Evolutionary conservation across 2,888 invertebrate genomes (phyloP).

Genomic region (Cynaeus angustus): DNA sequence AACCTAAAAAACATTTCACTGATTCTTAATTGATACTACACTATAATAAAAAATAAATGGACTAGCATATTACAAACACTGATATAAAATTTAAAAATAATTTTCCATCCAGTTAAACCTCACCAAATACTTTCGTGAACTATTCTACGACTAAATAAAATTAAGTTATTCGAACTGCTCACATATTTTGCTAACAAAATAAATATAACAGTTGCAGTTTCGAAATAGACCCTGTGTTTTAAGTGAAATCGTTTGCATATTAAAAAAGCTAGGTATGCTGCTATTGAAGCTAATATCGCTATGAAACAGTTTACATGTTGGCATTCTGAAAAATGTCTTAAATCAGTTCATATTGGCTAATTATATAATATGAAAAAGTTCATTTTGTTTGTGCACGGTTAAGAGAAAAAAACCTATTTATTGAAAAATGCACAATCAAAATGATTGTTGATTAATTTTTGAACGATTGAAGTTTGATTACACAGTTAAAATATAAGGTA

Average conservation of each 20-base stretch:
- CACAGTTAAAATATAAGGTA: constrained; percentile 2
- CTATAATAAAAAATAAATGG: constrained; percentile 59
- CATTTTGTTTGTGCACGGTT: not conserved
- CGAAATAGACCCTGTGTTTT: constrained; percentile 43
- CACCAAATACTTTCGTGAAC: constrained; percentile 19
- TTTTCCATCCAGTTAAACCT: constrained; percentile 13
- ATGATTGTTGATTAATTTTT: not conserved
- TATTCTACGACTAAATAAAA: constrained; percentile 41
- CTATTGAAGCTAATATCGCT: constrained; percentile 47
- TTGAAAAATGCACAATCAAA: not conserved
- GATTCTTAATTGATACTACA: constrained; percentile 56
- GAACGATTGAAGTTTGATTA: not conserved
- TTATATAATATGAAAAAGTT: not conserved
- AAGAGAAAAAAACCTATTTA: not conserved
- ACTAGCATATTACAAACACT: constrained; percentile 68
- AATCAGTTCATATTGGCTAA: constrained; percentile 9
- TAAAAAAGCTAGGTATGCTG: constrained; percentile 33
- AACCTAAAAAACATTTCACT: constrained; percentile 49
- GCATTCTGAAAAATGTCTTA: constrained; percentile 8
- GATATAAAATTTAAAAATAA: constrained; percentile 52
- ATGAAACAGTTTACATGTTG: constrained; percentile 24
- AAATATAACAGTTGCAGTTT: not conserved
- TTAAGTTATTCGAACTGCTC: constrained; percentile 28
- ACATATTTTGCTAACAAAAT: not conserved
- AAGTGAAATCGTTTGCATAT: constrained; percentile 24